Evolutionary conservation across 2,888 invertebrate genomes (phyloP).

Genomic region (Caenorhabditis sulstoni): DNA sequence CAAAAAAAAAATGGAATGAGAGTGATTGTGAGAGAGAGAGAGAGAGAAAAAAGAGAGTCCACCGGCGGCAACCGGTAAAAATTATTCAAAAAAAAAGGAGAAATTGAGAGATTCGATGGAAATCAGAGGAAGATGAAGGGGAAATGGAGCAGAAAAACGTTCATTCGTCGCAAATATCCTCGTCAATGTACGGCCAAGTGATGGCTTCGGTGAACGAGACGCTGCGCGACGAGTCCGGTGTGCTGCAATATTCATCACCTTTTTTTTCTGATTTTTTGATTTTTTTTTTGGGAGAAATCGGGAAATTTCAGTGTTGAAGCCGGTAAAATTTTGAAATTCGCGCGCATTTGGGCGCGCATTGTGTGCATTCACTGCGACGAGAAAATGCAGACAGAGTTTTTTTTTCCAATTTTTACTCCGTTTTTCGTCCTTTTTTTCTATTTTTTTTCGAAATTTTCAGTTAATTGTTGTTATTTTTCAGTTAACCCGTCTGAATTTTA

Average conservation of each 20-base stretch:
- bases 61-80: constrained; percentile 47
- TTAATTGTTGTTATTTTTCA: too few relatives aligned
- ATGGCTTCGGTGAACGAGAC: constrained; percentile 76
- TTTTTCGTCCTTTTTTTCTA: too few relatives aligned
- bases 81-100: constrained; percentile 17
- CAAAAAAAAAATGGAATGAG: background rate
- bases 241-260: constrained; percentile 64
- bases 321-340: too few relatives aligned
- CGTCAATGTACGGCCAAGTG: constrained; percentile 77
- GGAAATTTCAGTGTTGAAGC: too few relatives aligned
- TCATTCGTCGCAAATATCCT: constrained; percentile 65
- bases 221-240: constrained; percentile 76
- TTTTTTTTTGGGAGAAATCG: too few relatives aligned
- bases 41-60: background rate
- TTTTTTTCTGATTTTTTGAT: background rate
- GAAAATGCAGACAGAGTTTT: too few relatives aligned
- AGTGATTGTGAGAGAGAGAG: background rate
- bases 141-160: background rate
- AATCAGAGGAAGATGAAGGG: background rate
- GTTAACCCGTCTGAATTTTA: too few relatives aligned
- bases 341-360: too few relatives aligned
- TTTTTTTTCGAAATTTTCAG: too few relatives aligned
- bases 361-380: too few relatives aligned
- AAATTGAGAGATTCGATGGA: constrained; percentile 24
- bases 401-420: too few relatives aligned